Conservation (phyloP, 1,140 invertebrate genomes). For the Elymnias hypermnestra region DNA sequence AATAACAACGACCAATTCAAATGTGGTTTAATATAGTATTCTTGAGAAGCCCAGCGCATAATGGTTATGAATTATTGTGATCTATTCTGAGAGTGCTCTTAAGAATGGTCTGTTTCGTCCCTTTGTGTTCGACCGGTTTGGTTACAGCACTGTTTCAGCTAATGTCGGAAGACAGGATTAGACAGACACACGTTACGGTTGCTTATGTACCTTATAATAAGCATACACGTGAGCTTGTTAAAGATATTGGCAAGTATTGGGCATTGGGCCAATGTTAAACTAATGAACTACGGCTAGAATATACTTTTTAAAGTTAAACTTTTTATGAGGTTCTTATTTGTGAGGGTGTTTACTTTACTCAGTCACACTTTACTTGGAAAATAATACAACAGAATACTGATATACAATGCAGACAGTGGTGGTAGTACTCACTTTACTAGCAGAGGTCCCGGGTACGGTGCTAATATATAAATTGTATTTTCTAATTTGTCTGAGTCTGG, state of each 20-base stretch:
- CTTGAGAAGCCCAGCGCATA: slow-evolving; percentile 35
- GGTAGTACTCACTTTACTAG: no score
- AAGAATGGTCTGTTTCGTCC: slow-evolving; percentile 48
- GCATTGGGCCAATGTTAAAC: no score
- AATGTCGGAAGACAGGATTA: slow-evolving; percentile 26
- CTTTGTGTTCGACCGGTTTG: slow-evolving; percentile 28
- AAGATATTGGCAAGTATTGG: neutral
- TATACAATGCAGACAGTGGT: no score
- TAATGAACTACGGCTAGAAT: no score
- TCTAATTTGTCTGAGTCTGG: no score
- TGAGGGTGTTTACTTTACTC: no score
- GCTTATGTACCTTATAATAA: slow-evolving; percentile 3
- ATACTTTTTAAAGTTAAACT: no score
- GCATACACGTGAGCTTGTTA: neutral
- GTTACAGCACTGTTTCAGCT: slow-evolving; percentile 25
- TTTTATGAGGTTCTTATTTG: no score
- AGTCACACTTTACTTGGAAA: no score
- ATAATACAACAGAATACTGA: no score
- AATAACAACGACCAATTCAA: slow-evolving; percentile 23
- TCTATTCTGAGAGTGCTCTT: slow-evolving; percentile 54
- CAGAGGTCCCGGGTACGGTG: no score
- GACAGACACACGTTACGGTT: slow-evolving; percentile 4
- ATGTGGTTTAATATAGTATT: slow-evolving; percentile 28
- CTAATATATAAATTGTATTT: no score
- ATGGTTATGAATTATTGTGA: slow-evolving; percentile 69